Evolutionary conservation across 1,140 invertebrate species (phyloP).

Genomic region (Calycopis cecrops): DNA sequence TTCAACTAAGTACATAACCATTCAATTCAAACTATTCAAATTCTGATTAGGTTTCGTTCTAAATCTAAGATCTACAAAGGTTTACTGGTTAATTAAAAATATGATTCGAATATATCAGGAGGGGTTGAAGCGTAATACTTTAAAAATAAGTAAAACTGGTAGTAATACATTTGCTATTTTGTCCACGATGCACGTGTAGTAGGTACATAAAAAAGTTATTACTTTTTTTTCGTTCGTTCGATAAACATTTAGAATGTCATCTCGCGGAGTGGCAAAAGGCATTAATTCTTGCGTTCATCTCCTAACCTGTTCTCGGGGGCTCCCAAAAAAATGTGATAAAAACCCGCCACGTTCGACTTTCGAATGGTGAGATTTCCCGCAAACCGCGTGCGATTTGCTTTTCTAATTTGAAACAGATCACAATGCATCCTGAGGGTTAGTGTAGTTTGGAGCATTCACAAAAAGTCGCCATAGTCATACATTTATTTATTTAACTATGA

Average conservation of each 20-base stretch:
- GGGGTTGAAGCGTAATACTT: no score
- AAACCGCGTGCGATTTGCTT: constrained; percentile 44
- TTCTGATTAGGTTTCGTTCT: no score
- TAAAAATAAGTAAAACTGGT: no score
- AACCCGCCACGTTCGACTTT: constrained; percentile 35
- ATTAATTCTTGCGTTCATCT: constrained; percentile 33
- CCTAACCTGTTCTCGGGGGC: constrained; percentile 40
- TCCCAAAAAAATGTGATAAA: constrained; percentile 55
- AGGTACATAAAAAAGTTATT: neutral
- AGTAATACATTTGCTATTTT: constrained; percentile 1
- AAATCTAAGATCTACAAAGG: no score
- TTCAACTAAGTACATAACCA: no score
- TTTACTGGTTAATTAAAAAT: no score
- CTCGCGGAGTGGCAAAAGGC: constrained; percentile 12
- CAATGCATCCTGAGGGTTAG: neutral
- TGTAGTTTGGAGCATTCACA: no score
- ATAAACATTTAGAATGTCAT: constrained; percentile 12
- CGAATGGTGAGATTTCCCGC: constrained; percentile 54
- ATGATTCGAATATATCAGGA: no score
- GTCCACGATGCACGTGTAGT: neutral
- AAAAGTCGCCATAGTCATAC: no score
- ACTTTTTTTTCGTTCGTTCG: neutral
- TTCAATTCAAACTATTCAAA: no score
- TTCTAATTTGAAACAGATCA: constrained; percentile 24
- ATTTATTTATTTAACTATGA: no score